Conservation (phyloP, 2,113 vertebrate species). For the Zosterops borbonicus region DNA sequence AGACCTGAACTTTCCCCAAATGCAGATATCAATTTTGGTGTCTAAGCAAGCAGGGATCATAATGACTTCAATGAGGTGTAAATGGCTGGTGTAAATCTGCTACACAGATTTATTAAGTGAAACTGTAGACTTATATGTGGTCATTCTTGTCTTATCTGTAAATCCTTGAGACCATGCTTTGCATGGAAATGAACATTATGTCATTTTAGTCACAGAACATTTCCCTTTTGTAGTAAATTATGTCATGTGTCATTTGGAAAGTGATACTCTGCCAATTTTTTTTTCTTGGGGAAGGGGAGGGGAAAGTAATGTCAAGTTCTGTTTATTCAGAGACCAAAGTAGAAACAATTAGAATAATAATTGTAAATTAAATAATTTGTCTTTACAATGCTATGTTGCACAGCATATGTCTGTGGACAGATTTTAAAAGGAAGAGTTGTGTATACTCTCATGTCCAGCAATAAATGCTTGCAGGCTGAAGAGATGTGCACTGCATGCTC, state of each 20-base stretch:
- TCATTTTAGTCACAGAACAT: conserved; percentile 46
- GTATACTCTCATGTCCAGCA: background rate
- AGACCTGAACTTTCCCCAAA: background rate
- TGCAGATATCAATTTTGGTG: background rate
- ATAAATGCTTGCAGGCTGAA: background rate
- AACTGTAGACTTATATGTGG: background rate
- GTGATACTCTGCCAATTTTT: background rate
- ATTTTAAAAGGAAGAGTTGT: background rate
- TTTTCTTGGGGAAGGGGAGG: rapidly evolving
- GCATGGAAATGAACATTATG: conserved; percentile 28
- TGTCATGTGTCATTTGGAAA: conserved; percentile 7
- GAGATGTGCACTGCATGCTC: rapidly evolving
- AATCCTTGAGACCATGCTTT: conserved; percentile 16
- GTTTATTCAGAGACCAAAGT: background rate
- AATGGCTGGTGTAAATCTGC: background rate
- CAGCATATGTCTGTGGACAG: background rate
- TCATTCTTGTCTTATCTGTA: conserved; percentile 28
- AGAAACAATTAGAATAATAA: background rate
- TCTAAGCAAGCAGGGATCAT: background rate
- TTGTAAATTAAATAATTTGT: background rate
- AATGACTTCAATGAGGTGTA: background rate
- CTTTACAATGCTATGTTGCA: background rate
- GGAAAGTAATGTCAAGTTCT: background rate
- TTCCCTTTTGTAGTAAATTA: conserved; percentile 39
- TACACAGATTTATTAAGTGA: conserved; percentile 1